These are phyloP conservation scores for Pyrocoelia pectoralis DNA, from an alignment of 2,888 invertebrate species.

Conservation along the genomic window DNA sequence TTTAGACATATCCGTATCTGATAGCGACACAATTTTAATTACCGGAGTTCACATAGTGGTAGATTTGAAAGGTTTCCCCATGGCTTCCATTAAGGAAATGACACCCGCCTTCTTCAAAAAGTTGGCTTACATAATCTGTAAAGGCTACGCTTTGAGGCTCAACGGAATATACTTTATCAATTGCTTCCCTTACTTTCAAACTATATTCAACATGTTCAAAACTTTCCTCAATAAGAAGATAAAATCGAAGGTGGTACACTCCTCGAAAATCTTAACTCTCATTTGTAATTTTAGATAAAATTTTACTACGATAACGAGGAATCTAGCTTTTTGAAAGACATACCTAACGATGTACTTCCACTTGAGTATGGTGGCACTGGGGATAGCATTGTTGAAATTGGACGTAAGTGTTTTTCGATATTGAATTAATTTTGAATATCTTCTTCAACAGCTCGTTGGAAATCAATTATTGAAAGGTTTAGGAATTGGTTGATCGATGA, in stretches of 20 bases:
- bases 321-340: not conserved
- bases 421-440: too few relatives aligned
- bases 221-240: not conserved
- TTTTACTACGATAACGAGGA: not conserved
- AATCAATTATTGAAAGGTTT: not conserved
- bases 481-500: not conserved
- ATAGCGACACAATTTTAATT: not conserved
- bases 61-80: not conserved
- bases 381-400: not conserved
- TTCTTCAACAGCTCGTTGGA: not conserved
- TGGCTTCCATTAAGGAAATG: not conserved
- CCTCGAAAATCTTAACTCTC: too few relatives aligned
- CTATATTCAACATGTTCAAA: not conserved
- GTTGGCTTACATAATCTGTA: not conserved
- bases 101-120: not conserved
- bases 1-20: not conserved
- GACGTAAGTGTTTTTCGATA: not conserved
- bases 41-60: not conserved
- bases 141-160: not conserved
- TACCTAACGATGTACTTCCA: not conserved
- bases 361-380: not conserved
- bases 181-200: not conserved
- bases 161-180: conserved; percentile 2
- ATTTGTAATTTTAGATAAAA: not conserved
- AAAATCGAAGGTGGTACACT: not conserved